Conservation (phyloP, 2,113 vertebrate species). For the Pogona vitticeps region DNA sequence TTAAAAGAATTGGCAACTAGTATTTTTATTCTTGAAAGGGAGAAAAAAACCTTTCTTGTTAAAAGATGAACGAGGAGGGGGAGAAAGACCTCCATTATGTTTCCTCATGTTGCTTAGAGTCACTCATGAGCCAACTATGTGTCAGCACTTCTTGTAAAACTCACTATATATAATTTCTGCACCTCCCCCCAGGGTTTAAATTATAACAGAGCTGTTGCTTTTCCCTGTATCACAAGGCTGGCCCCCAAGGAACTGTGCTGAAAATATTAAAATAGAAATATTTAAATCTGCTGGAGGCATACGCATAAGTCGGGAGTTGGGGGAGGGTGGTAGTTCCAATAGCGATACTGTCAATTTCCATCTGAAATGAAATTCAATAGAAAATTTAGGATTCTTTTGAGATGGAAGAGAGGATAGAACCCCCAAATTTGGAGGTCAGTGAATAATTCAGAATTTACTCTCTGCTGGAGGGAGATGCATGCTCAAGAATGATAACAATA, state of each 20-base stretch:
- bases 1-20: conserved; percentile 1
- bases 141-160: not conserved
- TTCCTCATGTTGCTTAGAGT: conserved; percentile 2
- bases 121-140: conserved; percentile 19
- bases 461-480: not conserved
- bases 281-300: conserved; percentile 6
- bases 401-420: not conserved
- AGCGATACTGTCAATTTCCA: not conserved
- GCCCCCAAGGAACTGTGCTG: conserved; percentile 2
- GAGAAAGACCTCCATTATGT: not conserved
- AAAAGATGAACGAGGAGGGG: not conserved
- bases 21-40: not conserved
- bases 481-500: not conserved
- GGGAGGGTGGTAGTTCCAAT: no score
- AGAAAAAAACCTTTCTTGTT: conserved; percentile 9
- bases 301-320: no score
- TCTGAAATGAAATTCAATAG: not conserved
- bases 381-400: not conserved
- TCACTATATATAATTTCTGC: not conserved
- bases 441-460: not conserved
- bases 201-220: conserved; percentile 25
- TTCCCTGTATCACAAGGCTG: conserved; percentile 18
- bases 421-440: not conserved
- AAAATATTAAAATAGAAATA: conserved; percentile 13
- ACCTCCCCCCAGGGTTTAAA: conserved; percentile 30